phyloP scores from a whole-genome alignment of 2,113 vertebrate species.

The Nesospiza acunhae region DNA sequence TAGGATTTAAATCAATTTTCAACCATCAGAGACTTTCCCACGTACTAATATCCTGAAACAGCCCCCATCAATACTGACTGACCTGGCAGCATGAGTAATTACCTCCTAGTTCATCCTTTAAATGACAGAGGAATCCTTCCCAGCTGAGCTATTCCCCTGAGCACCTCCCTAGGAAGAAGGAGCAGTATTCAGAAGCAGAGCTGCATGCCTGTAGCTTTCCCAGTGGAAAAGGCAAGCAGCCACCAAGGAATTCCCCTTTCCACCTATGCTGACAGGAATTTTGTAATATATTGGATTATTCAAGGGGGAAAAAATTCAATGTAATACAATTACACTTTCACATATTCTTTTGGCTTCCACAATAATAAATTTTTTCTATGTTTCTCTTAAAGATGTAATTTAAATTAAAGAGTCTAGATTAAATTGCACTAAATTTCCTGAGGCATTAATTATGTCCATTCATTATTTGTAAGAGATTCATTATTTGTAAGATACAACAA shows the following conservation, averaged over 20 bases:
- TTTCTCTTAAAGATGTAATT: background rate
- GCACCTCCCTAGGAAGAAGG: background rate
- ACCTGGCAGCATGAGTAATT: constrained; percentile 36
- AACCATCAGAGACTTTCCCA: background rate
- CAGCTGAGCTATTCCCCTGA: constrained; percentile 28
- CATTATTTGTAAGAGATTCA: background rate
- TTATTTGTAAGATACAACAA: background rate
- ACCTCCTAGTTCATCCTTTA: constrained; percentile 51
- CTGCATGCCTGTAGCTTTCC: background rate
- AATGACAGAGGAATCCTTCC: constrained; percentile 7
- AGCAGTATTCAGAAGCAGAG: background rate
- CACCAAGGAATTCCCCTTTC: background rate
- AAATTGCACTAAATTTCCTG: background rate
- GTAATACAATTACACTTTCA: background rate
- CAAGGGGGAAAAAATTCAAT: background rate
- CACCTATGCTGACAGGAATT: background rate
- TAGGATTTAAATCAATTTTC: constrained; percentile 10
- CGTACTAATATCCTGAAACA: background rate
- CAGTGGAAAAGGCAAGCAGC: background rate
- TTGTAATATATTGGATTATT: background rate
- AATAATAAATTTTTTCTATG: background rate
- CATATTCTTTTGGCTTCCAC: background rate
- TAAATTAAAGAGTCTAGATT: background rate
- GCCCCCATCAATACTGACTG: constrained; percentile 1
- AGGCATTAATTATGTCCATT: background rate